phyloP scores from a whole-genome alignment of 2,797 vertebrate species.

The Acanthurus leucopareius region DNA sequence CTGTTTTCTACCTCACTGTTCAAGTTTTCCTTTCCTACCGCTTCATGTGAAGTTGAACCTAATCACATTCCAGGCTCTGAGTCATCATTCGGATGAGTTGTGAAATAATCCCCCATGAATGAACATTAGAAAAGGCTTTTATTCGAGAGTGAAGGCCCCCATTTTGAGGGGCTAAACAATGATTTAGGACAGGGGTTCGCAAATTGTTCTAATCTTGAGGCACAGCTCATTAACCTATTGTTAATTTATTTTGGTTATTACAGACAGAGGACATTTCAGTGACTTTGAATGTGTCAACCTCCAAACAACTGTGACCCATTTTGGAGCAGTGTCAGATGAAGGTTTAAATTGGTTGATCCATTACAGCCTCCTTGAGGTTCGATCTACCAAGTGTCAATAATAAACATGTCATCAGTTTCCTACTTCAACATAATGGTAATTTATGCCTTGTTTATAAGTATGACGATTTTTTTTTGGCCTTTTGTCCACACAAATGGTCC shows the following conservation, averaged over 20 bases:
- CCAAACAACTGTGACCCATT: background rate
- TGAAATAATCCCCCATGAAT: constrained; percentile 79
- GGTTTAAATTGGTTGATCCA: background rate
- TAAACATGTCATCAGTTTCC: too few relatives aligned
- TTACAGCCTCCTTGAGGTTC: background rate
- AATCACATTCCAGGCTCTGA: constrained; percentile 72
- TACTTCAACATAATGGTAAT: too few relatives aligned
- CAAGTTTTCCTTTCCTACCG: constrained; percentile 19
- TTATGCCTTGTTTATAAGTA: too few relatives aligned
- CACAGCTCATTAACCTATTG: constrained; percentile 42
- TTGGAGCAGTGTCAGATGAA: background rate
- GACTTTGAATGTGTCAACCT: background rate
- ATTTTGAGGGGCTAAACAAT: constrained; percentile 55
- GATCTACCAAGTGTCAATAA: background rate
- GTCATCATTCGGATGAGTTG: constrained; percentile 79
- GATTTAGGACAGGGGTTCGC: constrained; percentile 50
- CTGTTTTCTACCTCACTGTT: constrained; percentile 9
- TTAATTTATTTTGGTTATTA: constrained; percentile 20
- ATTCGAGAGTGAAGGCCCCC: constrained; percentile 48
- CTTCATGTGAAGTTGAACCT: constrained; percentile 52
- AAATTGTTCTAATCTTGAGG: constrained; percentile 28
- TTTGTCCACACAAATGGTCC: too few relatives aligned
- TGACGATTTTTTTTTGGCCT: too few relatives aligned
- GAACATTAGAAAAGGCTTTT: constrained; percentile 67
- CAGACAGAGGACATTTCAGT: background rate